These are phyloP conservation scores for Orchestia grillus DNA, from an alignment of 1,140 invertebrate genomes.

Conservation along the genomic window DNA sequence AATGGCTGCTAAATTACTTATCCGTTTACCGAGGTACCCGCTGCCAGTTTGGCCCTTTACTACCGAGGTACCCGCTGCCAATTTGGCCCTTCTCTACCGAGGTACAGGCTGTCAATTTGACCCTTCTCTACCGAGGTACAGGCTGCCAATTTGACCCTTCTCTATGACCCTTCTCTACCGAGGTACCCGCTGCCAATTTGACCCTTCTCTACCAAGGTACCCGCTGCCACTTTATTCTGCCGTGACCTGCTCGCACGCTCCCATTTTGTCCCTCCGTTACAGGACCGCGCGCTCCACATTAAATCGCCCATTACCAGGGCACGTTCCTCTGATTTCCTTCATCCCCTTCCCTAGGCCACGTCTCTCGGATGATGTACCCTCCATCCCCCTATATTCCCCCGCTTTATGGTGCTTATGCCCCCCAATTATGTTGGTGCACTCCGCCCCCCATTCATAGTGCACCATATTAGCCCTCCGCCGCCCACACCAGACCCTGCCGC, in stretches of 20 bases:
- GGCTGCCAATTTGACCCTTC: too few species aligned
- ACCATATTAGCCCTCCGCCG: background rate
- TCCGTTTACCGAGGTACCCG: too few species aligned
- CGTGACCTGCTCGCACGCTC: background rate
- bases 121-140: too few species aligned
- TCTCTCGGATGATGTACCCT: background rate
- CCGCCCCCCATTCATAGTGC: slow-evolving; percentile 36
- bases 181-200: background rate
- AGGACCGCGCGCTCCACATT: background rate
- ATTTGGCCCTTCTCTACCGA: too few species aligned
- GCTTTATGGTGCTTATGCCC: background rate
- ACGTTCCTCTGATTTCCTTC: background rate
- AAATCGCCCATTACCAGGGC: background rate
- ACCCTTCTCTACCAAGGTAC: background rate
- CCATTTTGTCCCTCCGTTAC: background rate
- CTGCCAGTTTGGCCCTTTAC: too few species aligned
- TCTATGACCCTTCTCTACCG: background rate
- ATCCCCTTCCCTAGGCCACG: background rate
- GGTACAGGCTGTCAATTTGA: too few species aligned
- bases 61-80: too few species aligned
- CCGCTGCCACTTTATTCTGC: background rate
- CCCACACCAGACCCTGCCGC: background rate
- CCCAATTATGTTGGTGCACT: background rate
- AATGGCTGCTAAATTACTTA: too few species aligned
- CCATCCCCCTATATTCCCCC: background rate